Evolutionary conservation across 2,888 invertebrate species (phyloP).

Genomic region (Axea sp.): DNA sequence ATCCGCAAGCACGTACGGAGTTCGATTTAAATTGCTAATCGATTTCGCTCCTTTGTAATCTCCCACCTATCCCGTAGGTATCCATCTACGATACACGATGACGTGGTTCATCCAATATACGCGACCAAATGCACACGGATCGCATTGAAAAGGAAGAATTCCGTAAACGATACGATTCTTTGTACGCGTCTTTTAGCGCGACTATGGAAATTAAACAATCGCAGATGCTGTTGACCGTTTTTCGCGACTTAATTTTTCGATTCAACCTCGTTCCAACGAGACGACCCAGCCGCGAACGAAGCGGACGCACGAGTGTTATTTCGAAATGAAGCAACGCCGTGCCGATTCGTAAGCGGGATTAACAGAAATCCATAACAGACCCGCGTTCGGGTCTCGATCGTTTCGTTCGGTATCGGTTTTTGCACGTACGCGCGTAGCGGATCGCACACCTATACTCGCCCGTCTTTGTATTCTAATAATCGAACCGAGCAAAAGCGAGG

Average conservation of each 20-base stretch:
- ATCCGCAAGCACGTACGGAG: slow-evolving; percentile 76
- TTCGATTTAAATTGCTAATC: slow-evolving; percentile 78
- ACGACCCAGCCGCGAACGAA: too few relatives aligned
- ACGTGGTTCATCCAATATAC: slow-evolving; percentile 65
- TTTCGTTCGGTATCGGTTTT: slow-evolving; percentile 22
- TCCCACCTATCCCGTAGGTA: slow-evolving; percentile 74
- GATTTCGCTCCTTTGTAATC: slow-evolving; percentile 77
- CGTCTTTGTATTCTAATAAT: slow-evolving; percentile 40
- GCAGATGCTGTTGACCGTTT: too few relatives aligned
- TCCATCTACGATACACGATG: slow-evolving; percentile 72
- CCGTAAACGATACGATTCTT: slow-evolving; percentile 18
- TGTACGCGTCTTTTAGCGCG: too few relatives aligned
- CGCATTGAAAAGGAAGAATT: slow-evolving; percentile 58
- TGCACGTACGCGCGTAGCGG: too few relatives aligned
- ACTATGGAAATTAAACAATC: too few relatives aligned
- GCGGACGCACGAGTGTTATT: too few relatives aligned
- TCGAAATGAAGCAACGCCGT: too few relatives aligned
- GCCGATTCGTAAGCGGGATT: too few relatives aligned
- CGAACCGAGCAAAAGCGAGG: slow-evolving; percentile 1
- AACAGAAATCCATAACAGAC: too few relatives aligned
- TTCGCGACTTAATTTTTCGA: too few relatives aligned
- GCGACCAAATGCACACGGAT: slow-evolving; percentile 66
- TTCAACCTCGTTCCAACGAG: too few relatives aligned
- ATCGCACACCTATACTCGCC: slow-evolving; percentile 23
- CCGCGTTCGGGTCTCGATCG: neutral